phyloP scores from a whole-genome alignment of 1,140 invertebrate species.

The Mactra quadrangularis region DNA sequence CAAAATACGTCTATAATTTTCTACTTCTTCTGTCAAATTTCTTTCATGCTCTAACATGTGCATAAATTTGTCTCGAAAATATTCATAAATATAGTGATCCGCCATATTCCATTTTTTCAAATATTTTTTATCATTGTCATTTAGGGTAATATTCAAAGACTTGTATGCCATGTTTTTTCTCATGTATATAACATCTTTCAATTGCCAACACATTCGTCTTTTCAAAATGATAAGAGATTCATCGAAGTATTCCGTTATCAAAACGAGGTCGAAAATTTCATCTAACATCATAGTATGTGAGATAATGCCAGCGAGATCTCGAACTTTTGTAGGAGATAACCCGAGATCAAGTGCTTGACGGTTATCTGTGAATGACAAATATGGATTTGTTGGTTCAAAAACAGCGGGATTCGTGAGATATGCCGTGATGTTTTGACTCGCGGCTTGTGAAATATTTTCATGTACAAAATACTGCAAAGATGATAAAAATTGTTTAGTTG shows the following conservation, averaged over 20 bases:
- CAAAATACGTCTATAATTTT: slow-evolving; percentile 56
- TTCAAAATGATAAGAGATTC: slow-evolving; percentile 85
- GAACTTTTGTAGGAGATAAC: slow-evolving; percentile 11
- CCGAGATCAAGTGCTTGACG: slow-evolving; percentile 67
- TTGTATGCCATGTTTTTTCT: slow-evolving; percentile 44
- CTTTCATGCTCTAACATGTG: slow-evolving; percentile 31
- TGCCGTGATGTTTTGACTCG: slow-evolving; percentile 49
- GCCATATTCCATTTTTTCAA: slow-evolving; percentile 56
- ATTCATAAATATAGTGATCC: slow-evolving; percentile 65
- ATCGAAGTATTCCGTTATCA: slow-evolving; percentile 85
- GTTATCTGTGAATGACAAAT: slow-evolving; percentile 65
- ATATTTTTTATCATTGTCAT: slow-evolving; percentile 8
- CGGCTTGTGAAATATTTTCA: slow-evolving; percentile 36
- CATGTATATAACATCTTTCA: slow-evolving; percentile 82
- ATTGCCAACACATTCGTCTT: slow-evolving; percentile 84
- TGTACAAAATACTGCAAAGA: slow-evolving; percentile 66
- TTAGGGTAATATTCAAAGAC: slow-evolving; percentile 24
- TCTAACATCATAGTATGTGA: slow-evolving; percentile 74
- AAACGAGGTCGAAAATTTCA: slow-evolving; percentile 84
- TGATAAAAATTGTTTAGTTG: slow-evolving; percentile 69
- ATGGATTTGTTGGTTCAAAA: slow-evolving; percentile 55
- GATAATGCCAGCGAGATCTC: slow-evolving; percentile 24
- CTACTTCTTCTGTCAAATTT: slow-evolving; percentile 61
- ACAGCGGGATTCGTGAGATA: slow-evolving; percentile 58
- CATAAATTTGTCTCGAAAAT: slow-evolving; percentile 63